Conservation (phyloP, 1,140 invertebrate species). For the Euwallacea similis region DNA sequence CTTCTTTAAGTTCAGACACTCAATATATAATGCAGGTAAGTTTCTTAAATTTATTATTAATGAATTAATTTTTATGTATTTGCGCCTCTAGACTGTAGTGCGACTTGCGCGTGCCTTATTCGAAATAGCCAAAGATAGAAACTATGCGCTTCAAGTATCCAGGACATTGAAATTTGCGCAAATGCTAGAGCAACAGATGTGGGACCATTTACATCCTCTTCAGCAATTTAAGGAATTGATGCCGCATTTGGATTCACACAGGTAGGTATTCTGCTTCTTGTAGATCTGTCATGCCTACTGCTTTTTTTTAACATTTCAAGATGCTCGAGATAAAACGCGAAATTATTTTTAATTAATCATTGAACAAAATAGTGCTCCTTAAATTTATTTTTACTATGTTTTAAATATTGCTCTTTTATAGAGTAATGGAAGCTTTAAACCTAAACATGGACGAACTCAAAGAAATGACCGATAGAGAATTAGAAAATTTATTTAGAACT, state of each 20-base stretch:
- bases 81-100: slow-evolving; percentile 73
- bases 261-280: slow-evolving; percentile 13
- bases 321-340: neutral
- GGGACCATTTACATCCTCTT: slow-evolving; percentile 85
- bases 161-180: slow-evolving; percentile 81
- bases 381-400: neutral
- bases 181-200: slow-evolving; percentile 87
- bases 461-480: slow-evolving; percentile 86
- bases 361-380: neutral
- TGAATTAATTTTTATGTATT: slow-evolving; percentile 12
- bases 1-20: slow-evolving; percentile 91
- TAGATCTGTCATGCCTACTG: too few species aligned
- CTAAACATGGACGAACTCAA: slow-evolving; percentile 75
- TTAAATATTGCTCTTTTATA: too few species aligned
- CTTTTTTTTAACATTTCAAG: neutral
- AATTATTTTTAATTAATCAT: neutral
- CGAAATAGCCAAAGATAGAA: slow-evolving; percentile 87
- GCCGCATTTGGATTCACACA: slow-evolving; percentile 57
- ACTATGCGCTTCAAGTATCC: slow-evolving; percentile 86
- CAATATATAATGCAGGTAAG: slow-evolving; percentile 88
- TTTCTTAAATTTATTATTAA: slow-evolving; percentile 4
- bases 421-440: slow-evolving; percentile 57
- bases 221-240: slow-evolving; percentile 81
- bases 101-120: slow-evolving; percentile 91
- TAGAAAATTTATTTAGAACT: slow-evolving; percentile 79